Base-by-base conservation (phyloP, 2,888 invertebrate genomes). In the Lepidocyrtoides sp. region DNA sequence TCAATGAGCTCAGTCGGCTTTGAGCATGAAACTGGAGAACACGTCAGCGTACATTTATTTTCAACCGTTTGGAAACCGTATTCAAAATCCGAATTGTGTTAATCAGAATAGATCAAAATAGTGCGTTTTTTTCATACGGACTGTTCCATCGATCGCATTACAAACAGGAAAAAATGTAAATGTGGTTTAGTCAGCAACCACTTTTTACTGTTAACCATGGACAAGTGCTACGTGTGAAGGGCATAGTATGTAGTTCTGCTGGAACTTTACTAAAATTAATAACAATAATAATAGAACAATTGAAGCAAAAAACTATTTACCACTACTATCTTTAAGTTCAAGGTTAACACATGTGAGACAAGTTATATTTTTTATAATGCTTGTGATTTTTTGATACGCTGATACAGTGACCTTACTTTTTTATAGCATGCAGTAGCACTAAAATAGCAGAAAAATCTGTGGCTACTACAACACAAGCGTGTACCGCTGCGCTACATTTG, bases 141-240 rank as follows among this genome's bases (percentile, higher is more conserved):
- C n/a, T n/a, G n/a, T n/a, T n/a, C n/a, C n/a, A n/a, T n/a, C n/a
- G n/a, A n/a, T n/a, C n/a, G 12, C 2, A 14, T 48, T 7, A 29
- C 29, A 26, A 14, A 14, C 1, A 69, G 36, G 7, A 36, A 69
- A 36, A 69, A 26, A n/a, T 69, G 32, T 8, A 36, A 36, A 69
- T 69, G 66, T 44, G 44, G 44, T 44, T 44, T 17, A 23, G 23
- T 7, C 23, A 17, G 14, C 12, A 23, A 72, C 44, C 41, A 44
- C 44, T 44, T 72, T 69, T 36, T 69, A 36, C n/a, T 36, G 23
- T 44, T 72, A 44, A 12, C 44, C 72, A 17, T 72, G 23, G 20
- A 12, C 17, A 23, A 23, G 72, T 12, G 72, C 41, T 72, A 44
- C 72, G 72, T 44, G 44, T 44, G 72, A 72, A 72, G 72, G 72